Evolutionary conservation across 2,113 vertebrate genomes (phyloP), one percentile per base, ranked within the genome.

Genomic region (Rynchops niger): DNA sequence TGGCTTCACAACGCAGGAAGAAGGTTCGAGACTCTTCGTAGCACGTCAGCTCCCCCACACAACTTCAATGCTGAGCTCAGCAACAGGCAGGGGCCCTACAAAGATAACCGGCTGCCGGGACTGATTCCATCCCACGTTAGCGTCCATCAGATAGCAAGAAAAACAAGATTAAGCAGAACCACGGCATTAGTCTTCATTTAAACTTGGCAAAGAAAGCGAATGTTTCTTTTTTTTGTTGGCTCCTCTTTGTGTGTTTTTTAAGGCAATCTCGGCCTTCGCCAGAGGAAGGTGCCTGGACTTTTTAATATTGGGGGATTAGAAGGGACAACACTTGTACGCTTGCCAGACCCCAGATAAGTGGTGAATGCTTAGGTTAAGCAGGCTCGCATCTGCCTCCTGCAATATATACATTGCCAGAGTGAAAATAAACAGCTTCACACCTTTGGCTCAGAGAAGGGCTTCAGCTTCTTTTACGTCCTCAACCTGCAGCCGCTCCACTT

Each of bases 391-490:
- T 97, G 96, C 97, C 96, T 97, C 95, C 96, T 94, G 80, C 87
- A 95, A 74, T 84, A 96, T 97, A 97, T 92, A 97, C 97, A 96
- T n/a, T 93, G 93, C 93, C 56, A 59, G 92, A 94, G 95, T 97
- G 97, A 98, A 98, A 98, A 98, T 97, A 98, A 98, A 98, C 97
- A 98, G 94, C 94, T 97, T 98, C 96, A 96, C 98, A 98, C 98
- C 97, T 98, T 89, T 78, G 66, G 82, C 95, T 96, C n/a, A 3
- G 93, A 96, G 95, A 83, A 84, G 67, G 76, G 40, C 92, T 91
- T 90, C 42, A 71, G 71, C 83, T 84, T 65, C 82, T 91, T 38
- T 76, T 69, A 71, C 40, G 18, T 38, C 65, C 63, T 78, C 90
- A 73, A 61, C 53, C 94, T 88, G 71, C 74, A 88, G 77, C 84